These are phyloP conservation scores for Telmatherina bonti DNA, from an alignment of 2,797 vertebrate species.

Conservation along the genomic window DNA sequence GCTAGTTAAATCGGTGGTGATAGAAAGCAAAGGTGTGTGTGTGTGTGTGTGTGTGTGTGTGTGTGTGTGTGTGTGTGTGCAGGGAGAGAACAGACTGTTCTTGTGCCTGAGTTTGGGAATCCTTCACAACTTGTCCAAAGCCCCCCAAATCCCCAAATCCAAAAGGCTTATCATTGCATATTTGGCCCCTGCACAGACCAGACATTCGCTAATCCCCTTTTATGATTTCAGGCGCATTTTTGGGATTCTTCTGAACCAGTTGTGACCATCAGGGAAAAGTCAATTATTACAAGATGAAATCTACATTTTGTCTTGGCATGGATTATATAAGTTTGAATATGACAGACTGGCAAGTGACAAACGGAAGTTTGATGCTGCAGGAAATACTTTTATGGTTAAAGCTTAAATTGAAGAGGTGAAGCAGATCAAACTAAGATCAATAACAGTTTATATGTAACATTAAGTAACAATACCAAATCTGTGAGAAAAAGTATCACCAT, in stretches of 20 bases:
- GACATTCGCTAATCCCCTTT: slow-evolving; percentile 74
- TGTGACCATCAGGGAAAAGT: slow-evolving; percentile 54
- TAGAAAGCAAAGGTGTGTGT: slow-evolving; percentile 72
- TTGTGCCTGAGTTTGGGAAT: slow-evolving; percentile 71
- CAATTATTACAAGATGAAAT: slow-evolving; percentile 23
- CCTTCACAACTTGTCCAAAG: slow-evolving; percentile 59
- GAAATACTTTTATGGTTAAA: not conserved
- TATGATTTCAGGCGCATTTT: slow-evolving; percentile 79
- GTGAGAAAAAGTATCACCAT: slow-evolving; percentile 21
- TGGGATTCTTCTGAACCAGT: slow-evolving; percentile 74
- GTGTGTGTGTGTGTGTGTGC: slow-evolving; percentile 22
- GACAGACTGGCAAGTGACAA: not conserved
- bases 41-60: slow-evolving; percentile 32
- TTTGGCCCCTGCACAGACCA: slow-evolving; percentile 66
- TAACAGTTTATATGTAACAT: not conserved
- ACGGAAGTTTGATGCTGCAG: not conserved
- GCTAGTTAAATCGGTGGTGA: slow-evolving; percentile 75
- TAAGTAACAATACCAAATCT: slow-evolving; percentile 12
- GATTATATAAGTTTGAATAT: not conserved
- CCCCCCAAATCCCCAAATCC: slow-evolving; percentile 43
- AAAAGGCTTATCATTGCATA: slow-evolving; percentile 74
- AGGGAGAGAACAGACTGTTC: slow-evolving; percentile 78
- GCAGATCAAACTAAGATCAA: not conserved
- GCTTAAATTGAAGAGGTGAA: not conserved
- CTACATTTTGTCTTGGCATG: slow-evolving; percentile 1